A percentile compares a stretch with the other conserved stretches of the same genome.
These are phyloP conservation scores for Peromyscus aztecus DNA, from an alignment of 2,797 vertebrate species.

Conservation along the genomic window DNA sequence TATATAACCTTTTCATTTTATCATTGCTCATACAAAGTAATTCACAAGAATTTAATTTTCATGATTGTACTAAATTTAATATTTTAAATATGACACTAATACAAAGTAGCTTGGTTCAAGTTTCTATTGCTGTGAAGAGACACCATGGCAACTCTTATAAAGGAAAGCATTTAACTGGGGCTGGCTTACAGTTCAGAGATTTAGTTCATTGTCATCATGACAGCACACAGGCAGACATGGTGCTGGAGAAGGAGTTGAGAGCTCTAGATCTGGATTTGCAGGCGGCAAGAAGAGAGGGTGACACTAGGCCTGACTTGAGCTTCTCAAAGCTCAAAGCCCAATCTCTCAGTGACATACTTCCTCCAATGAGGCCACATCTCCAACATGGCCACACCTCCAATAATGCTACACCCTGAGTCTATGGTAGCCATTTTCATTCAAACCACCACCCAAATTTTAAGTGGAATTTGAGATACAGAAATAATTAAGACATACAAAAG, in stretches of 20 bases:
- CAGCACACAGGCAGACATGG: not conserved
- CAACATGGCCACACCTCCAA: not conserved
- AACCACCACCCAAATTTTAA: not conserved
- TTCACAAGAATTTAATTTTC: slow-evolving; percentile 51
- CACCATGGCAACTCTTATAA: not conserved
- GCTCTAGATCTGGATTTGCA: not conserved
- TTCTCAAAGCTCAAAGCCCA: not conserved
- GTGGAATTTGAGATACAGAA: not conserved
- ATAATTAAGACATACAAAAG: slow-evolving; percentile 10
- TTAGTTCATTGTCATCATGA: not conserved
- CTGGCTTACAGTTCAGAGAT: not conserved
- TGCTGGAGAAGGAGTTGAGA: not conserved
- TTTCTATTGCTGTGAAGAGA: not conserved
- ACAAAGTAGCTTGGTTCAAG: not conserved
- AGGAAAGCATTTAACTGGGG: not conserved
- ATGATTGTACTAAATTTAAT: slow-evolving; percentile 21
- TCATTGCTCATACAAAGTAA: slow-evolving; percentile 6
- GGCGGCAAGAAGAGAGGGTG: not conserved
- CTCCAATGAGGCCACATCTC: not conserved
- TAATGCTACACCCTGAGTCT: not conserved
- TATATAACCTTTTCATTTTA: slow-evolving; percentile 28
- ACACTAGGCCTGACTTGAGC: not conserved
- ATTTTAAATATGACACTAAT: slow-evolving; percentile 42
- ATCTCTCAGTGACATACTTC: not conserved
- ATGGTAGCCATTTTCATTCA: not conserved